Conservation (phyloP, 1,140 invertebrate genomes). For the Adelges cooleyi region DNA sequence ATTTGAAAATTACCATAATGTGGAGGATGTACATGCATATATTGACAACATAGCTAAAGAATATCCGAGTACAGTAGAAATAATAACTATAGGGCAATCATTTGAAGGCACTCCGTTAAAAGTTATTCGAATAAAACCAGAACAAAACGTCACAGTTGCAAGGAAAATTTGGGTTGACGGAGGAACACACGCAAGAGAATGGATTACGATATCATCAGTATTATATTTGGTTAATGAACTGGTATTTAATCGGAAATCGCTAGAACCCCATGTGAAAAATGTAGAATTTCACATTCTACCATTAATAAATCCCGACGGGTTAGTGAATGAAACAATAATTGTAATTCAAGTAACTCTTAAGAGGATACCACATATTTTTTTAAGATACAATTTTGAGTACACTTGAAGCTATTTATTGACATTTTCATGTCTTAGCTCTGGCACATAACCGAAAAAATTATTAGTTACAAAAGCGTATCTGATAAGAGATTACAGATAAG, state of each 20-base stretch:
- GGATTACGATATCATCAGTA: conserved; percentile 63
- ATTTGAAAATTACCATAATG: conserved; percentile 67
- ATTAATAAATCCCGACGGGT: conserved; percentile 51
- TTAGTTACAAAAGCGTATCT: too few relatives aligned
- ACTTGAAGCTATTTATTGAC: too few relatives aligned
- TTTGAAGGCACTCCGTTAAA: conserved; percentile 61
- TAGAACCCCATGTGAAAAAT: conserved; percentile 55
- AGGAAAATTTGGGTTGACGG: conserved; percentile 49
- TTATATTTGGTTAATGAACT: conserved; percentile 59
- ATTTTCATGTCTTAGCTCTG: too few relatives aligned
- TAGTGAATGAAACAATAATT: too few relatives aligned
- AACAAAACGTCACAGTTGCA: conserved; percentile 36
- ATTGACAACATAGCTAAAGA: conserved; percentile 52
- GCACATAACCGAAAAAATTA: too few relatives aligned
- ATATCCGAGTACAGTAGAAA: conserved; percentile 55
- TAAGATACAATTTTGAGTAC: too few relatives aligned
- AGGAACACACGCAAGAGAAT: conserved; percentile 60
- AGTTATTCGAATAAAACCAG: conserved; percentile 48
- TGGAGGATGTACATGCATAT: conserved; percentile 42
- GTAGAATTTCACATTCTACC: conserved; percentile 46
- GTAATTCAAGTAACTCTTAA: too few relatives aligned
- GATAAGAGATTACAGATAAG: too few relatives aligned
- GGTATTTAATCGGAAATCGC: conserved; percentile 56
- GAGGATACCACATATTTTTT: too few relatives aligned
- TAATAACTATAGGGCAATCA: conserved; percentile 62